These are phyloP conservation scores for Oxytorus armatus DNA, from an alignment of 2,888 invertebrate species.

Conservation along the genomic window DNA sequence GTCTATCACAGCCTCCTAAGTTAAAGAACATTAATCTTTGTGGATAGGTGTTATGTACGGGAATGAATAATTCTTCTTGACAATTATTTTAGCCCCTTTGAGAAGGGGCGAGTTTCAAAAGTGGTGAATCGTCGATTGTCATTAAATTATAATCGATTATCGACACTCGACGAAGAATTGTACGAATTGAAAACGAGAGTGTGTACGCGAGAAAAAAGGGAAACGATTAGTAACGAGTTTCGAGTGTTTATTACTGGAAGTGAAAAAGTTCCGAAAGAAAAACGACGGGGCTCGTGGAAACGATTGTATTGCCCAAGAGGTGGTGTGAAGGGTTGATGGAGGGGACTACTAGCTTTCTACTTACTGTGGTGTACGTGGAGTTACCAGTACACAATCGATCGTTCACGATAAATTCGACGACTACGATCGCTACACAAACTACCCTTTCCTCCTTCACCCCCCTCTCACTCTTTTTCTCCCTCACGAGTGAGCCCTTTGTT, in stretches of 20 bases:
- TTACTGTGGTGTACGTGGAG: constrained; percentile 43
- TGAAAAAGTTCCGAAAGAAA: constrained; percentile 71
- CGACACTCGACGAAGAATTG: constrained; percentile 69
- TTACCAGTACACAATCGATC: constrained; percentile 61
- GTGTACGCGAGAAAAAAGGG: not conserved
- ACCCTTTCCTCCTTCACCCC: constrained; percentile 47
- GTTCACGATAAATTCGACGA: constrained; percentile 63
- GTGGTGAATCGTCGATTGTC: constrained; percentile 46
- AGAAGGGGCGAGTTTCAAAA: not conserved
- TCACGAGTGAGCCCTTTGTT: constrained; percentile 67
- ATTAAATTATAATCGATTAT: constrained; percentile 71
- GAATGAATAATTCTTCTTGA: too few relatives aligned
- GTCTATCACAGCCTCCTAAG: too few relatives aligned
- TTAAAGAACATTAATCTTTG: too few relatives aligned
- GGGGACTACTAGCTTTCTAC: constrained; percentile 14
- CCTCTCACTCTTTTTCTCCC: constrained; percentile 15
- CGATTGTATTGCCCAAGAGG: constrained; percentile 27
- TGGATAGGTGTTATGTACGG: too few relatives aligned
- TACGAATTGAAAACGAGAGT: constrained; percentile 17
- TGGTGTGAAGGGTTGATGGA: constrained; percentile 1
- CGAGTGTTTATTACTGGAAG: constrained; percentile 26
- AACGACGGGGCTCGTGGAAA: constrained; percentile 66
- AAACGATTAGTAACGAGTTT: constrained; percentile 66
- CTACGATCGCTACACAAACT: constrained; percentile 35
- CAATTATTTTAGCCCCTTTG: too few relatives aligned